A percentile compares a stretch with the other conserved stretches of the same genome.
These are phyloP conservation scores for Chaenogobius annularis DNA, from an alignment of 2,113 vertebrate species.

Conservation along the genomic window DNA sequence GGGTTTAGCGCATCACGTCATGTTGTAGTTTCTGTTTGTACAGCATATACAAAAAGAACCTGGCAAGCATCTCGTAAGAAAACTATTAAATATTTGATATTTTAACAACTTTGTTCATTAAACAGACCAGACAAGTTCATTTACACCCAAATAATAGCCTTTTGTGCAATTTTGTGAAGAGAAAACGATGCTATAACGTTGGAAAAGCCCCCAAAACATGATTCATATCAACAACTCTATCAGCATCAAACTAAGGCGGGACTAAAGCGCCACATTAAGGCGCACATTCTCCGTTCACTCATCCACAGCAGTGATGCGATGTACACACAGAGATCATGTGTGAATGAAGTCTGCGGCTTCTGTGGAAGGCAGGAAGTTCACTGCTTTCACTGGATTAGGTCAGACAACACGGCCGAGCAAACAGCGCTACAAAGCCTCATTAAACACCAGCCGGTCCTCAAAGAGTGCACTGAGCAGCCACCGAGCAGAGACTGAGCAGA, in stretches of 20 bases:
- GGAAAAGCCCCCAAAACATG: no score
- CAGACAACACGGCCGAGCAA: background rate
- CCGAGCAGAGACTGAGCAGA: background rate
- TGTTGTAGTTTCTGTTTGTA: no score
- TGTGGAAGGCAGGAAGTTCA: background rate
- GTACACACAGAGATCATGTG: background rate
- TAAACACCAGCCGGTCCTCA: background rate
- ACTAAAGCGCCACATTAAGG: background rate
- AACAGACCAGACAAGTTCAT: no score
- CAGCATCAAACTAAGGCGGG: background rate
- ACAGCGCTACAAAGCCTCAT: background rate
- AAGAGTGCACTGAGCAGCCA: background rate
- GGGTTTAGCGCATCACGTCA: no score
- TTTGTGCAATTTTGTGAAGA: no score
- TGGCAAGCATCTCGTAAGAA: no score
- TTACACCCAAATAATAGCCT: no score
- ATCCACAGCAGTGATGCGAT: background rate
- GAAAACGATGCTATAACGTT: no score
- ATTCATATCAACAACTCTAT: background rate
- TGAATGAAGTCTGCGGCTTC: constrained; percentile 5
- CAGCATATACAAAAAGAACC: no score
- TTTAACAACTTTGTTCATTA: no score
- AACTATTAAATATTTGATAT: no score
- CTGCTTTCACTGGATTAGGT: constrained; percentile 16
- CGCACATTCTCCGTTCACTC: background rate